These are phyloP conservation scores for Acropternis orthonyx DNA, from an alignment of 2,797 vertebrate genomes.

Conservation along the genomic window DNA sequence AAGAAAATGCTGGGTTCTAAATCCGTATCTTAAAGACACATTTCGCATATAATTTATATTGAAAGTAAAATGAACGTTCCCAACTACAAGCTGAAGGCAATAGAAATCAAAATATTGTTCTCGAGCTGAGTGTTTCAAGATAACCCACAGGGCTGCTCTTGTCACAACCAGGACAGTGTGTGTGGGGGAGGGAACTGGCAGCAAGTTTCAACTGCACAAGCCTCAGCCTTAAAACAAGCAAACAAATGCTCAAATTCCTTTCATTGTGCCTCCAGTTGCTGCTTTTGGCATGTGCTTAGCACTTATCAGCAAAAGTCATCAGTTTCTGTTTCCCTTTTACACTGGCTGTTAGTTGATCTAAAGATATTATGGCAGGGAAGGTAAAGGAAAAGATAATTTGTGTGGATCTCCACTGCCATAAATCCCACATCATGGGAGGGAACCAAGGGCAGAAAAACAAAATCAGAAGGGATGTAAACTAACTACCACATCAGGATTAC, in stretches of 20 bases:
- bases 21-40: background rate
- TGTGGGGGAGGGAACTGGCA: background rate
- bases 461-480: background rate
- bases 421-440: background rate
- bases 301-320: constrained; percentile 7
- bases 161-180: background rate
- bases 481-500: background rate
- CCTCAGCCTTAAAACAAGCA: background rate
- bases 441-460: background rate
- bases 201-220: background rate
- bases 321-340: background rate
- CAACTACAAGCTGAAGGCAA: background rate
- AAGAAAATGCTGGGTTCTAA: background rate
- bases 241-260: background rate
- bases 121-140: background rate
- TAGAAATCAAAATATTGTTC: background rate
- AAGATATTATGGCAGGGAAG: background rate
- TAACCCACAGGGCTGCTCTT: background rate
- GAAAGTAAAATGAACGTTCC: background rate
- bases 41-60: background rate
- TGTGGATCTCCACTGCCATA: background rate
- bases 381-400: background rate
- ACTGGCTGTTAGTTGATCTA: background rate
- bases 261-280: background rate
- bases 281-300: background rate